These are phyloP conservation scores for Macrotrachela quadricornifera DNA, from an alignment of 1,140 invertebrate species.

Conservation along the genomic window DNA sequence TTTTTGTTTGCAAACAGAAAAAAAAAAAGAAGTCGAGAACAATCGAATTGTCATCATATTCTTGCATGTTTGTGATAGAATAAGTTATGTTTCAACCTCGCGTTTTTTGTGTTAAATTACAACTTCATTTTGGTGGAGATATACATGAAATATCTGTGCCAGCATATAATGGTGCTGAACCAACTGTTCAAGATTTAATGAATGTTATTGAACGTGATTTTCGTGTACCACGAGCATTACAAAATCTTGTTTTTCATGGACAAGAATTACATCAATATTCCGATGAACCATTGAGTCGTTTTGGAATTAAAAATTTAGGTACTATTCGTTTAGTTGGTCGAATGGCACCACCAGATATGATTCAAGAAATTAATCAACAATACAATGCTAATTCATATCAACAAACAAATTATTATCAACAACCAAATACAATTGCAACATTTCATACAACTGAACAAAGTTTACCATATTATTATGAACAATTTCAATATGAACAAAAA, in stretches of 20 bases:
- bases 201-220: conserved; percentile 3
- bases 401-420: no score
- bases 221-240: not conserved
- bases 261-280: conserved; percentile 4
- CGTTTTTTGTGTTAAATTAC: not conserved
- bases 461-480: no score
- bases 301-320: conserved; percentile 2
- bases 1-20: no score
- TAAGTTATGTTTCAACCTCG: no score
- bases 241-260: conserved; percentile 5
- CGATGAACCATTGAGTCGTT: not conserved
- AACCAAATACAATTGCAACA: no score
- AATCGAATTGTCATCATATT: no score
- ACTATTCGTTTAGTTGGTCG: conserved; percentile 5
- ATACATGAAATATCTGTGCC: not conserved
- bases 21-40: no score
- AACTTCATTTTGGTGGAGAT: conserved; percentile 6
- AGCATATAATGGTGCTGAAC: not conserved
- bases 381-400: no score
- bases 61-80: no score
- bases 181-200: conserved; percentile 1
- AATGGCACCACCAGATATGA: not conserved
- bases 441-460: no score
- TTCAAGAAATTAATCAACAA: no score
- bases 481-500: no score